These are phyloP conservation scores for Glossophaga mutica DNA, from an alignment of 2,797 vertebrate genomes.

Conservation along the genomic window DNA sequence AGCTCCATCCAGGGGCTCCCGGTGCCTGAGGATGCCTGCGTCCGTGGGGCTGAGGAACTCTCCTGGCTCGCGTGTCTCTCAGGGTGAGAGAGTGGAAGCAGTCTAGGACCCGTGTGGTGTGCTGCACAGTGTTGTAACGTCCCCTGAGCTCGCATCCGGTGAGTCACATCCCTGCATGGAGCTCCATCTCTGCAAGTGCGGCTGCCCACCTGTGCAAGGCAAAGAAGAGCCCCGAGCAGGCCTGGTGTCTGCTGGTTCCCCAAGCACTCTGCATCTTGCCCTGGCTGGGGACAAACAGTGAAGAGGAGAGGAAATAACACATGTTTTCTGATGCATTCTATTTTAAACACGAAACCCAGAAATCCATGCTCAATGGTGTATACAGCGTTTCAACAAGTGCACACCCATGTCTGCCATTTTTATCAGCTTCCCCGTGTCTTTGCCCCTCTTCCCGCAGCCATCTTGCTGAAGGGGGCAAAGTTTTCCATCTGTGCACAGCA, in stretches of 20 bases:
- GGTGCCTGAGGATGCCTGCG: not conserved
- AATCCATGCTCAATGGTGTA: not conserved
- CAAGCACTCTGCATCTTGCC: not conserved
- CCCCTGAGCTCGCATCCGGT: too few species aligned
- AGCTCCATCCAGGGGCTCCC: not conserved
- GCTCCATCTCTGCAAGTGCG: not conserved
- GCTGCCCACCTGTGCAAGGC: not conserved
- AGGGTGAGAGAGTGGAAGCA: not conserved
- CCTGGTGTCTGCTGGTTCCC: not conserved
- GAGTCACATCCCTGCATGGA: too few species aligned
- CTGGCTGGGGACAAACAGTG: not conserved
- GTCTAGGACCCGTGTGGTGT: too few species aligned
- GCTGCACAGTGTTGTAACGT: too few species aligned
- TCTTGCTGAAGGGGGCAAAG: not conserved
- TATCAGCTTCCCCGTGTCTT: not conserved
- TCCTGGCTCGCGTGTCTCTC: not conserved
- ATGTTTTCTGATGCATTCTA: not conserved
- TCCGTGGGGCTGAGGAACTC: not conserved
- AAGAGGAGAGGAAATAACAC: not conserved
- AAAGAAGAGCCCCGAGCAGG: not conserved
- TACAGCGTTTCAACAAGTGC: not conserved
- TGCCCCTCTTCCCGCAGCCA: not conserved
- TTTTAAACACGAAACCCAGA: not conserved
- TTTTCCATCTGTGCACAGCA: not conserved
- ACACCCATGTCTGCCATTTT: not conserved